Evolutionary conservation across 2,797 vertebrate species (phyloP).

Genomic region (Salmo trutta): DNA sequence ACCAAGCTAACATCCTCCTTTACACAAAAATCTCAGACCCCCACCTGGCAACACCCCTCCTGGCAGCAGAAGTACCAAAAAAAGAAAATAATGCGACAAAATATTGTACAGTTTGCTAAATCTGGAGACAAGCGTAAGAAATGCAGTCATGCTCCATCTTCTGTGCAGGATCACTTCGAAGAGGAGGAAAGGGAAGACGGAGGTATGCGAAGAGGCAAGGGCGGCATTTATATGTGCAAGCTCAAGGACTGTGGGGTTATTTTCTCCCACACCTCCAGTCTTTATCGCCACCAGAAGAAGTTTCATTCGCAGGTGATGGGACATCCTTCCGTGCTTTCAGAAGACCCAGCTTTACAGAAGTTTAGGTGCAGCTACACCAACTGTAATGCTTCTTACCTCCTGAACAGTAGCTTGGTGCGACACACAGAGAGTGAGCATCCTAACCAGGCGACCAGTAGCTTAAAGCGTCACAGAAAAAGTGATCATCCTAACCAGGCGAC

Average conservation of each 20-base stretch:
- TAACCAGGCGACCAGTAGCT: conserved; percentile 77
- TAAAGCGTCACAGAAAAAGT: conserved; percentile 83
- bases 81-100: conserved; percentile 48
- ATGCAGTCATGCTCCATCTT: conserved; percentile 59
- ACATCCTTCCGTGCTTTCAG: conserved; percentile 45
- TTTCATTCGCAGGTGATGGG: conserved; percentile 63
- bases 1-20: conserved; percentile 7
- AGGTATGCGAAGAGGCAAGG: conserved; percentile 71
- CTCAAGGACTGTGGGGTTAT: conserved; percentile 82
- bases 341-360: conserved; percentile 77
- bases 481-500: conserved; percentile 72
- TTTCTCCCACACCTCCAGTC: conserved; percentile 78
- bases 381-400: conserved; percentile 86
- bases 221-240: conserved; percentile 76
- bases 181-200: conserved; percentile 72
- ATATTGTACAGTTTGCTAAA: conserved; percentile 35
- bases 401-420: conserved; percentile 88
- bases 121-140: conserved; percentile 57
- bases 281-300: conserved; percentile 79
- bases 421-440: conserved; percentile 80
- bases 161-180: conserved; percentile 58
- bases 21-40: conserved; percentile 16
- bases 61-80: conserved; percentile 48
- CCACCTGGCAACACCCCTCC: conserved; percentile 29
- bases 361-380: conserved; percentile 87